Evolutionary conservation across 1,140 invertebrate genomes (phyloP).

Genomic region (Hycleus cichorii): DNA sequence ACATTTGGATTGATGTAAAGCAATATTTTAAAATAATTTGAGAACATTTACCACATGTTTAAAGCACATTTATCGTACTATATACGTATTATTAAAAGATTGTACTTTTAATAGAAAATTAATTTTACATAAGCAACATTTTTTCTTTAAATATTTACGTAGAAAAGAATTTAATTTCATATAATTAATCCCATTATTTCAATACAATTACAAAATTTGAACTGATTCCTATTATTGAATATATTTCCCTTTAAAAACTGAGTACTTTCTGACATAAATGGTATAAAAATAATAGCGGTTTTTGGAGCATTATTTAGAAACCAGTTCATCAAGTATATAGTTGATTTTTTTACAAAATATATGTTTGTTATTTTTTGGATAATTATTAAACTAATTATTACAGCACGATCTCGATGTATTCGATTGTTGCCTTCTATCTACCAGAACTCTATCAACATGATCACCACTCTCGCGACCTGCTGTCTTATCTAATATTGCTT

Average conservation of each 20-base stretch:
- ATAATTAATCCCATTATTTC: too few relatives aligned
- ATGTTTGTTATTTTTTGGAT: not conserved
- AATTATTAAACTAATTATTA: slow-evolving; percentile 25
- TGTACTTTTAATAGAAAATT: too few relatives aligned
- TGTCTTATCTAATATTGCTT: slow-evolving; percentile 89
- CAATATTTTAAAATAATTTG: slow-evolving; percentile 10
- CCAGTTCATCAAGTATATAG: slow-evolving; percentile 1
- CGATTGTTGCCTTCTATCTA: slow-evolving; percentile 50
- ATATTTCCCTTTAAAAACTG: too few relatives aligned
- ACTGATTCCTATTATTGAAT: slow-evolving; percentile 6
- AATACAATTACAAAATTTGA: not conserved
- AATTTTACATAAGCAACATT: too few relatives aligned
- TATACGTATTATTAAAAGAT: too few relatives aligned
- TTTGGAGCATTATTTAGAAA: slow-evolving; percentile 8
- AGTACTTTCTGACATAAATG: not conserved
- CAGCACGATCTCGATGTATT: slow-evolving; percentile 40
- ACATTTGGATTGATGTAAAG: not conserved
- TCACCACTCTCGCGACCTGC: slow-evolving; percentile 59
- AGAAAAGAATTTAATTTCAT: too few relatives aligned
- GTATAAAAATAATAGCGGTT: slow-evolving; percentile 1
- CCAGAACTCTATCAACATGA: slow-evolving; percentile 57
- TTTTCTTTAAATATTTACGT: too few relatives aligned
- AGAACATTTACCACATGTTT: slow-evolving; percentile 7
- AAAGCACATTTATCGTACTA: slow-evolving; percentile 9
- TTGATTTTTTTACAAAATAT: too few relatives aligned